Base-by-base conservation (phyloP, 2,888 invertebrate genomes). In the Hirtodrosophila cameraria region DNA sequence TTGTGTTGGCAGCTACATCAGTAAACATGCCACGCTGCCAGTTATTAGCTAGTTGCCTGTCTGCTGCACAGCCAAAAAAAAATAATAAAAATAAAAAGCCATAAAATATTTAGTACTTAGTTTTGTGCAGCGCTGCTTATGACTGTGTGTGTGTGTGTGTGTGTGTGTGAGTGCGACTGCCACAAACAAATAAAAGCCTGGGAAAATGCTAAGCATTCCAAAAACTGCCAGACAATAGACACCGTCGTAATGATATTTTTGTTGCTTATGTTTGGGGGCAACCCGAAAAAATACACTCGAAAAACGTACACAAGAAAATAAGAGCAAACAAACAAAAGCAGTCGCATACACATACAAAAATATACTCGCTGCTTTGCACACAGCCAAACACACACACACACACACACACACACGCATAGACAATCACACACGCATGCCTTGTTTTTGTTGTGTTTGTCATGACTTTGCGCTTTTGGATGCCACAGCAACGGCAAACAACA, bases 61-160 rank as follows among this genome's bases (percentile, higher is more conserved):
- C n/a, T n/a, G n/a, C n/a, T n/a, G n/a, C 48, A 39, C 12, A 31
- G 33, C 36, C 23, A 12, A 33, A 20, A 38, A 28, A 30, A 28
- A 15, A 8, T n/a, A 12, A 30, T 9, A 2, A 13, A 6, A 27
- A 8, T 16, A 9, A 49, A 38, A 50, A 55, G 74, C 77, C 49
- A 80, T 80, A 67, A 80, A 80, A 80, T 80, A 80, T 83, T 80
- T 80, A 74, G 80, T 83, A 72, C 68, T 75, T 64, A 80, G 71
- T 71, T 63, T 48, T 66, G 59, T 72, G 78, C 62, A 65, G 31
- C 62, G 36, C 20, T 13, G 20, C 35, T 39, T 36, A 18, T 30
- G 25, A 23, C 28, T 11, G 20, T 25, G 50, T 41, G 20, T 30
- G 31, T 4, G 18, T 23, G 9, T 38, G 12, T n/a, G 30, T 20